Evolutionary conservation across 2,797 vertebrate species (phyloP), one percentile per base, ranked within the genome.

Genomic region (Rhinichthys osculus): DNA sequence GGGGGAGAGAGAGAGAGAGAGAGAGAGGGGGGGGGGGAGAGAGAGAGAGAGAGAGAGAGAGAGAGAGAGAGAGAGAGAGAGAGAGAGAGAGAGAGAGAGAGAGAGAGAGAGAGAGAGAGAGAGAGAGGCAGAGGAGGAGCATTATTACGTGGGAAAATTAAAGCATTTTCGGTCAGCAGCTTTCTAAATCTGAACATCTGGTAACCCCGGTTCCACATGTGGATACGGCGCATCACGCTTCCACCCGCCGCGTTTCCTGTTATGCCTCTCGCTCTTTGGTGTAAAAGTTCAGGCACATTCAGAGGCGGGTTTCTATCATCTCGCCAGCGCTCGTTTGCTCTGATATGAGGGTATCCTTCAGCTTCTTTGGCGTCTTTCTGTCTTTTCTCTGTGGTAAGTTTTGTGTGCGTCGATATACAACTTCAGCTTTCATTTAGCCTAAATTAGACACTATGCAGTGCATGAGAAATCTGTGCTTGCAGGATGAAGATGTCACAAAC

Each of bases 271-370:
- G 87, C 92, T 91, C 76, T 81, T 88, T 89, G 90, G 88, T 82
- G 89, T 89, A 69, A 90, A 94, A 87, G 91, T 92, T 92, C 40
- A 90, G 90, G 23, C 89, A 93, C 93, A 90, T 87, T 94, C 86
- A 89, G 91, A 90, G 81, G 90, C 57, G 87, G 90, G 91, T 90
- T 87, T 85, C 89, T 90, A 89, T 85, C 84, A 66, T 50, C 78
- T 86, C 89, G 92, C 90, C 91, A 90, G 90, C 88, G 88, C 88
- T 92, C 87, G 62, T 91, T 93, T 92, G 92, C 88, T 90, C 95
- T 95, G 95, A 95, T 93, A 95, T 95, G 95, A 95, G 93, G 94
- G 92, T 89, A 93, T 91, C 90, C 85, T 92, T 95, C 89, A 89
- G 92, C 91, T 93, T 95, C 89, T 90, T 94, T 90, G 91, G 93